Percentiles rank a stretch among this genome's conserved stretches.
These are phyloP conservation scores for Muntiacus reevesi DNA, from an alignment of 2,113 vertebrate species.

Conservation along the genomic window DNA sequence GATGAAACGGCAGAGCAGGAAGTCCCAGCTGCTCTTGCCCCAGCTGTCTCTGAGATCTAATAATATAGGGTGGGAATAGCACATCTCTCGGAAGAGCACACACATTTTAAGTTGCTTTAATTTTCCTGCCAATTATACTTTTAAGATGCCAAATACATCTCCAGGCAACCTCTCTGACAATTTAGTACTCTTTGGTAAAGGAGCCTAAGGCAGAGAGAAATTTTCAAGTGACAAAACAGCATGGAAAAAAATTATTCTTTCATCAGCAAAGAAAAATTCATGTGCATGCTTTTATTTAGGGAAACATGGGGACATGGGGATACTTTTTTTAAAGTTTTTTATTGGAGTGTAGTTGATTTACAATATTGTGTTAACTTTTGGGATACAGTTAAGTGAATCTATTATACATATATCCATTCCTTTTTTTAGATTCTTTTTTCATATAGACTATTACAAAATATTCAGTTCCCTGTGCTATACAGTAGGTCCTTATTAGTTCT, in stretches of 20 bases:
- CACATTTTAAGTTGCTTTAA: constrained; percentile 66
- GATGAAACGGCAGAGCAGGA: not conserved
- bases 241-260: not conserved
- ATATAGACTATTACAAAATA: not conserved
- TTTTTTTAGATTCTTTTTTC: not conserved
- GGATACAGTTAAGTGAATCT: not conserved
- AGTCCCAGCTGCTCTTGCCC: constrained; percentile 45
- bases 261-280: not conserved
- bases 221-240: not conserved
- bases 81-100: constrained; percentile 30
- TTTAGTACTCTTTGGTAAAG: constrained; percentile 16
- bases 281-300: not conserved
- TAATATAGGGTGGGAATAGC: constrained; percentile 46
- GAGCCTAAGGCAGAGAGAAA: not conserved
- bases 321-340: not conserved
- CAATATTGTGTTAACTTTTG: not conserved
- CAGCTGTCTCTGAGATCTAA: constrained; percentile 59
- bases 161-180: constrained; percentile 36
- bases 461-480: not conserved
- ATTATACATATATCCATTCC: not conserved
- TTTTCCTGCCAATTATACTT: constrained; percentile 59
- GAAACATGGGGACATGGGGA: not conserved
- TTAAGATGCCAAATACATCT: constrained; percentile 55
- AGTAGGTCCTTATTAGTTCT: not conserved
- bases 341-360: not conserved